Evolutionary conservation across 1,140 invertebrate species (phyloP).

Genomic region (Gryon sp.): DNA sequence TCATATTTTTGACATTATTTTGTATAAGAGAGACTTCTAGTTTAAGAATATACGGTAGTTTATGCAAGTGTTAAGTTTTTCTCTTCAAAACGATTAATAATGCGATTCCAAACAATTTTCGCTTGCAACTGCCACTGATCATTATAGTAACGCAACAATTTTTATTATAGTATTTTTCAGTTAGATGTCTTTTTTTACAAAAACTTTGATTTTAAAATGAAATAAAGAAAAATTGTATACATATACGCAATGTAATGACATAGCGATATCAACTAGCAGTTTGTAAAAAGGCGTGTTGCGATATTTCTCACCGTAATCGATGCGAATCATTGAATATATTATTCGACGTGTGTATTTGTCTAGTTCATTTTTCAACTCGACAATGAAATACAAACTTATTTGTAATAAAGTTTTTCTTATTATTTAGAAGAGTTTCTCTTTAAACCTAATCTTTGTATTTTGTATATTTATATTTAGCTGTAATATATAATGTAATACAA

Average conservation of each 20-base stretch:
- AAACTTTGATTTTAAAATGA: too few species aligned
- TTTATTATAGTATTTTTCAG: constrained; percentile 1
- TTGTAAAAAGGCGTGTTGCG: constrained; percentile 37
- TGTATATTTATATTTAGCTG: too few species aligned
- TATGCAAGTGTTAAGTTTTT: constrained; percentile 11
- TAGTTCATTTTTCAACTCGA: constrained; percentile 42
- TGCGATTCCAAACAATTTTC: not conserved
- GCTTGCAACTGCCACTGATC: constrained; percentile 19
- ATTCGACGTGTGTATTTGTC: constrained; percentile 49
- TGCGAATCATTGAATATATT: constrained; percentile 40
- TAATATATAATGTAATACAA: too few species aligned
- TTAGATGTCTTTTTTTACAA: constrained; percentile 1
- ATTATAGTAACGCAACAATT: not conserved
- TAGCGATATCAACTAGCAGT: constrained; percentile 14
- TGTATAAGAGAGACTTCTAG: constrained; percentile 30
- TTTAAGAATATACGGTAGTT: constrained; percentile 22
- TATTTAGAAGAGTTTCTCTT: too few species aligned
- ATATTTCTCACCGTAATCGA: constrained; percentile 28
- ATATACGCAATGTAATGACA: constrained; percentile 28
- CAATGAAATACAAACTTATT: constrained; percentile 31
- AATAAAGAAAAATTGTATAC: not conserved
- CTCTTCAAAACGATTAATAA: constrained; percentile 2
- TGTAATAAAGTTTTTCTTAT: constrained; percentile 61
- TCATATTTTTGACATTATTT: constrained; percentile 52
- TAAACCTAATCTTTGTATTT: too few species aligned